Conservation (phyloP, 92 coral and sea anemone genomes). For the Hydrozoanthus gracilis region DNA sequence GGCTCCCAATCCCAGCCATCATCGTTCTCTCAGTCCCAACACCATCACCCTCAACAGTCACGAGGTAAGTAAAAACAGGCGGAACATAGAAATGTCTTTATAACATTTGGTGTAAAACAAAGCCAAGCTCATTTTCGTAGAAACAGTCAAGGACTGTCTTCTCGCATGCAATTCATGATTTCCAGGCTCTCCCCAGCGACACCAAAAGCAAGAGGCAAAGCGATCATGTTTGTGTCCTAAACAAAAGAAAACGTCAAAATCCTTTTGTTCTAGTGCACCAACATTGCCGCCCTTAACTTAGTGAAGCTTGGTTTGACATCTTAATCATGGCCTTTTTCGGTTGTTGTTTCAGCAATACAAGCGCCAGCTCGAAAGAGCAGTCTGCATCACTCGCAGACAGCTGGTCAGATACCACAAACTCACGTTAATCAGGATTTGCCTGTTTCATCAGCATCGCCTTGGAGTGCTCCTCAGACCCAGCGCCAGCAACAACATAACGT, state of each 20-base stretch:
- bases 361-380: conserved; percentile 20
- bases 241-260: too few relatives aligned
- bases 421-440: conserved; percentile 26
- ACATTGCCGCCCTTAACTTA: too few relatives aligned
- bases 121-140: too few relatives aligned
- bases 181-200: too few relatives aligned
- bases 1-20: conserved; percentile 49
- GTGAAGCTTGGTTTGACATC: too few relatives aligned
- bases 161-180: too few relatives aligned
- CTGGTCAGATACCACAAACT: conserved; percentile 22
- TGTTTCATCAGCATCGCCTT: conserved; percentile 52
- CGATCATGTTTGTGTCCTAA: too few relatives aligned
- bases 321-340: not conserved
- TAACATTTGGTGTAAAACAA: too few relatives aligned
- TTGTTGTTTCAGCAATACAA: not conserved
- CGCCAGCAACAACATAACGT: conserved; percentile 78
- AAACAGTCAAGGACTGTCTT: too few relatives aligned
- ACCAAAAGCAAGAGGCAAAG: too few relatives aligned
- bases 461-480: conserved; percentile 65
- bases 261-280: too few relatives aligned
- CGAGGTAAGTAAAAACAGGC: not conserved
- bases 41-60: conserved; percentile 18
- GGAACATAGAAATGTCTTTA: too few relatives aligned
- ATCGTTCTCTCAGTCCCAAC: conserved; percentile 10
- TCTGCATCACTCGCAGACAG: conserved; percentile 16